phyloP scores from a whole-genome alignment of 2,113 vertebrate genomes.

The Rhinoderma darwinii region DNA sequence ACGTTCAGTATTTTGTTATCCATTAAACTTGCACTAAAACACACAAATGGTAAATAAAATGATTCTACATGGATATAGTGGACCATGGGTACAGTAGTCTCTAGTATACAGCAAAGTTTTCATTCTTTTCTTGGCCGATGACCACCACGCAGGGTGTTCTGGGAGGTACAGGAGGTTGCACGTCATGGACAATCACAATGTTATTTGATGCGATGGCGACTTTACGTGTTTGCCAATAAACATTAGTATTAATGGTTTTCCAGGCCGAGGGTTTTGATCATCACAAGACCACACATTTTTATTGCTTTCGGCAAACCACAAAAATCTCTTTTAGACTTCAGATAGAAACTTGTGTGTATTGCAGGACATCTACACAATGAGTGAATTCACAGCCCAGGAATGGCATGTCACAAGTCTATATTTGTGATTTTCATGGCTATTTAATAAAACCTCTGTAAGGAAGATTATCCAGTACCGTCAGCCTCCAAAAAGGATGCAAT shows the following conservation, averaged over 20 bases:
- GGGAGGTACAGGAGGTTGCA: not conserved
- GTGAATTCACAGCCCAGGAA: constrained; percentile 65
- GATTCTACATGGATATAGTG: not conserved
- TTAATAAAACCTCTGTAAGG: constrained; percentile 63
- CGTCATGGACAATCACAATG: not conserved
- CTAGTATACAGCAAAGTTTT: not conserved
- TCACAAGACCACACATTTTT: constrained; percentile 62
- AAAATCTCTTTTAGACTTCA: constrained; percentile 71
- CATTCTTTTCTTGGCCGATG: not conserved
- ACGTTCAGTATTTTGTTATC: not conserved
- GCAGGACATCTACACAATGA: constrained; percentile 63
- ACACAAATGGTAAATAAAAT: not conserved
- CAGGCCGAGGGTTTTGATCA: constrained; percentile 48
- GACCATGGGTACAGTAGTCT: no score
- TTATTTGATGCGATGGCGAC: not conserved
- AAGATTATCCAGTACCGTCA: constrained; percentile 65
- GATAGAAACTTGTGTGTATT: constrained; percentile 65
- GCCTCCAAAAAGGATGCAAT: constrained; percentile 48
- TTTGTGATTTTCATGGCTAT: constrained; percentile 62
- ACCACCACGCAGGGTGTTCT: not conserved
- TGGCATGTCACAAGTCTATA: constrained; percentile 65
- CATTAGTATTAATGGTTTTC: not conserved
- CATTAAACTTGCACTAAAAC: not conserved
- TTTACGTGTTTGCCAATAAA: not conserved
- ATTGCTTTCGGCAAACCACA: constrained; percentile 68